Evolutionary conservation across 1,140 invertebrate genomes (phyloP), one percentile per base, ranked within the genome.

Genomic region (Euglossa dilemma): DNA sequence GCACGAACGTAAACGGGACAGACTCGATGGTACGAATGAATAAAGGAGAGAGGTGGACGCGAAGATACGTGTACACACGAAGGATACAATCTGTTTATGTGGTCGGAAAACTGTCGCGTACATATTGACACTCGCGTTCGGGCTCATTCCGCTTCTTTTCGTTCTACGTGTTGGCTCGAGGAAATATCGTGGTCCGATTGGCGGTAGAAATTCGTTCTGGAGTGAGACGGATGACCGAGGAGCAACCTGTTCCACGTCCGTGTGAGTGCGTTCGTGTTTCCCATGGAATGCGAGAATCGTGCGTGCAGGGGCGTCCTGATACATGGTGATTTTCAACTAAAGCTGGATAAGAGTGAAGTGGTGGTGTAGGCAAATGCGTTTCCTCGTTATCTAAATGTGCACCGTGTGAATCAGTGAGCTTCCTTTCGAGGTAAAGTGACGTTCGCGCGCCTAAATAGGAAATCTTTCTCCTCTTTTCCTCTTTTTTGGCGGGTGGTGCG

Each of bases 221-320:
- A 70, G 73, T 18, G 80, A 77, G 75, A 83, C 81, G 66, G 66
- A 70, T 56, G 50, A 45, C 23, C 69, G 74, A 71, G 75, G 64
- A 77, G 75, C 81, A 83, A 87, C 84, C 85, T 85, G 85, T 87
- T 85, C 69, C 66, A 45, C 36, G 45, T 6, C 20, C 36, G 77
- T 61, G 80, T 63, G 80, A 57, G 56, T 64, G 61, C 23, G 77
- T 74, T 28, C 56, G 66, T 76, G 85, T 83, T 47, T 56, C 57
- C 59, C 56, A 84, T 89, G 87, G 87, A 89, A 89, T 89, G 86
- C 87, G 72, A 78, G 87, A 72, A 85, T 86, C 86, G 86, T 80
- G 70, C 74, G 71, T 81, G 84, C 74, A 80, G 50, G 57, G 78
- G 86, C 81, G 71, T 74, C 86, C 77, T 61, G 83, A 67, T 70